Conservation (phyloP, 2,113 vertebrate species). For the Brachypteracias leptosomus region DNA sequence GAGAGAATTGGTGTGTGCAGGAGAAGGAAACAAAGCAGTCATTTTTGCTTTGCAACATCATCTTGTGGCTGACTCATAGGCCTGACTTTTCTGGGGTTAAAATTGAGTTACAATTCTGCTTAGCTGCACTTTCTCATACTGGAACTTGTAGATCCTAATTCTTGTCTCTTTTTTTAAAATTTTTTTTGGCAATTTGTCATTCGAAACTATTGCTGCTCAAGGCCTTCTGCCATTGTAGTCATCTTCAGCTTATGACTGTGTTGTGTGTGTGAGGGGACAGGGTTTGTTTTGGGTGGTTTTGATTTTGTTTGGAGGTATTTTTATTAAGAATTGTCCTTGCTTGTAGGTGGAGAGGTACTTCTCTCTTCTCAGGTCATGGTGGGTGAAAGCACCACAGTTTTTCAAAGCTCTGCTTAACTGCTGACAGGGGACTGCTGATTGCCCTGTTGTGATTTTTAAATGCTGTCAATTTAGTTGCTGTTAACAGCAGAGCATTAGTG, state of each 20-base stretch:
- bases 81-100: conserved; percentile 23
- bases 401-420: neutral
- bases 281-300: neutral
- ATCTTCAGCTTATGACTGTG: neutral
- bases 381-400: neutral
- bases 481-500: neutral
- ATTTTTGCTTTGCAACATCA: conserved; percentile 33
- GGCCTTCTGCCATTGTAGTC: accelerated
- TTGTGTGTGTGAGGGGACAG: neutral
- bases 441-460: neutral
- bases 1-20: neutral
- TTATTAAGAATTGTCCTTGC: neutral
- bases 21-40: neutral
- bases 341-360: neutral
- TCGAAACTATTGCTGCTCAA: neutral
- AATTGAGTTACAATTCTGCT: neutral
- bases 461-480: neutral
- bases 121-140: neutral
- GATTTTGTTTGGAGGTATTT: neutral
- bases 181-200: neutral
- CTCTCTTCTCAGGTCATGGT: neutral
- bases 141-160: neutral
- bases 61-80: conserved; percentile 20
- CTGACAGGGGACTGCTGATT: neutral
- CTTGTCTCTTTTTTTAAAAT: neutral